These are phyloP conservation scores for Apus apus DNA, from an alignment of 2,113 vertebrate genomes.

Conservation along the genomic window DNA sequence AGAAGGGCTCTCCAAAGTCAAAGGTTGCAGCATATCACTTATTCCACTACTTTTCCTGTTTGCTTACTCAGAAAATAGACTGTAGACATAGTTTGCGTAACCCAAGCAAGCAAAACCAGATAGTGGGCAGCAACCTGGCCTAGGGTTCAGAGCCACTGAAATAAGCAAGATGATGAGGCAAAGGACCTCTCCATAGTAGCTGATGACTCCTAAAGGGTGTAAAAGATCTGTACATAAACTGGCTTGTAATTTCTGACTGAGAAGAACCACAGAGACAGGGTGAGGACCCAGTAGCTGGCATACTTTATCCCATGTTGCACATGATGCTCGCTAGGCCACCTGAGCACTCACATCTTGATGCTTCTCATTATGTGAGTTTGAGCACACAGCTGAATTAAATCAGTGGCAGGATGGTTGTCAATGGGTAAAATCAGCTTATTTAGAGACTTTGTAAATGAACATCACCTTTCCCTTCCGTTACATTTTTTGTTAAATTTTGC, in stretches of 20 bases:
- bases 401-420: not conserved
- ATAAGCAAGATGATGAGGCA: not conserved
- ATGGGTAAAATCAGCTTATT: not conserved
- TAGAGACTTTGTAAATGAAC: not conserved
- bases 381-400: not conserved
- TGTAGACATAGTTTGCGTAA: not conserved
- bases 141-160: not conserved
- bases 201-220: not conserved
- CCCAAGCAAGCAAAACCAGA: not conserved
- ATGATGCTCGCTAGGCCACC: not conserved
- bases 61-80: rapidly evolving
- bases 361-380: not conserved
- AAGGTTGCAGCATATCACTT: not conserved
- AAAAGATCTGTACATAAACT: not conserved
- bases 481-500: not conserved
- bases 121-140: not conserved
- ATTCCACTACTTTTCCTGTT: not conserved
- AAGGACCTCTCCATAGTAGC: not conserved
- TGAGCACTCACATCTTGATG: not conserved
- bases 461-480: not conserved
- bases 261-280: not conserved
- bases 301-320: not conserved
- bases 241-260: not conserved
- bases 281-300: not conserved
- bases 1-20: not conserved